A percentile compares a stretch with the other conserved stretches of the same genome.
Evolutionary conservation across 35 echinoderm and acorn worm species (phyloP).

Genomic region (Acanthaster planci): DNA sequence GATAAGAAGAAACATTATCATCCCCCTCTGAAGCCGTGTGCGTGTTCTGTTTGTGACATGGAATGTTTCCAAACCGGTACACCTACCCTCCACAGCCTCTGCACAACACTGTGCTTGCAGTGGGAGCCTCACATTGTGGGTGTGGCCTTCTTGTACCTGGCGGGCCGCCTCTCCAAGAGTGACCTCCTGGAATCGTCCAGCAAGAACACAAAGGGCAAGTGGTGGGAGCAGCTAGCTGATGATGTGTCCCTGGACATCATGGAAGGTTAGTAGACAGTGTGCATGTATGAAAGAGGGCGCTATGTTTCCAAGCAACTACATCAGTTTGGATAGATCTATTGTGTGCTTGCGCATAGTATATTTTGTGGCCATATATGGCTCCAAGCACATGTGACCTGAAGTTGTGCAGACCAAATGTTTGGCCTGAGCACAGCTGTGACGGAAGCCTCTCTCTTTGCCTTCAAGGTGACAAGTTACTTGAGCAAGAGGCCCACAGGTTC

Average conservation of each 20-base stretch:
- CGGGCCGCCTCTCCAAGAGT: constrained; percentile 94
- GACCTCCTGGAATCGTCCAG: constrained; percentile 95
- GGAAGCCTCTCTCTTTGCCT: too few relatives aligned
- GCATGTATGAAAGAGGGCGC: too few relatives aligned
- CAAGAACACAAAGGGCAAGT: constrained; percentile 81
- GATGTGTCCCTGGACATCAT: constrained; percentile 94
- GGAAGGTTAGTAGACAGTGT: constrained; percentile 98
- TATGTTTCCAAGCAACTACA: neutral
- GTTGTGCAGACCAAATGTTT: too few relatives aligned
- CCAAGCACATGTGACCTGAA: too few relatives aligned
- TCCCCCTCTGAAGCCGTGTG: too few relatives aligned
- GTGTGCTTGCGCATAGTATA: too few relatives aligned
- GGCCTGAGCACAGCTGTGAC: too few relatives aligned
- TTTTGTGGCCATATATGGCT: too few relatives aligned
- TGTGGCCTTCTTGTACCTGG: constrained; percentile 89
- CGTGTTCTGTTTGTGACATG: neutral
- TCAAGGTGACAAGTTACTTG: too few relatives aligned
- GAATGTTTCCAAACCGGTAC: neutral
- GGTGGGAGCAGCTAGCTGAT: constrained; percentile 95
- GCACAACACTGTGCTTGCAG: constrained; percentile 90
- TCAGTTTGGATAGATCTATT: too few relatives aligned
- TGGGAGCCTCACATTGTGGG: constrained; percentile 97
- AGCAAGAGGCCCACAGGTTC: too few relatives aligned
- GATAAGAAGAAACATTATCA: too few relatives aligned
- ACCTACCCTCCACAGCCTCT: constrained; percentile 55